A percentile compares a stretch with the other conserved stretches of the same genome.
Evolutionary conservation across 1,140 invertebrate species (phyloP).

Genomic region (Neodiprion fabricii): DNA sequence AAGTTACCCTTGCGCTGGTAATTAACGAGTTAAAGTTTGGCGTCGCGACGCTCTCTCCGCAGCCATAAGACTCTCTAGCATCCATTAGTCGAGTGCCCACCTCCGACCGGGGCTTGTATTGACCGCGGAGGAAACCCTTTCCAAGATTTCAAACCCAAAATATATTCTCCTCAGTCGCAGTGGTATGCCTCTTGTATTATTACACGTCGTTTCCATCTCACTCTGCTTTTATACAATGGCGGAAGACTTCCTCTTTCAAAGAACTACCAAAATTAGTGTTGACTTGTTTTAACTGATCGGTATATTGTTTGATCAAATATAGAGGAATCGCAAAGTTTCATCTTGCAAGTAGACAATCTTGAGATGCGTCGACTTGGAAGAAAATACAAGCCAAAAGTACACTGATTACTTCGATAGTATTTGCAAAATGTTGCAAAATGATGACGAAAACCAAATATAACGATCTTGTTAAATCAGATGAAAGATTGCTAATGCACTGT

Average conservation of each 20-base stretch:
- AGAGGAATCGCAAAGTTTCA: neutral
- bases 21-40: conserved; percentile 65
- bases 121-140: conserved; percentile 57
- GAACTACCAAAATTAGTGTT: neutral
- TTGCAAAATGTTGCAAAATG: neutral
- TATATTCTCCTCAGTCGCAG: neutral
- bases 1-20: conserved; percentile 62
- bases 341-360: too few species aligned
- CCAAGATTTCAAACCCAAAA: conserved; percentile 24
- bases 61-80: conserved; percentile 54
- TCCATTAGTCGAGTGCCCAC: conserved; percentile 62
- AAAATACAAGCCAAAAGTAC: neutral
- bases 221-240: conserved; percentile 9
- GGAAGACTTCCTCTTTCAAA: conserved; percentile 14
- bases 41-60: conserved; percentile 49
- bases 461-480: too few species aligned
- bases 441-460: neutral
- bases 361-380: too few species aligned
- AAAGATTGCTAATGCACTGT: too few species aligned
- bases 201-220: conserved; percentile 1
- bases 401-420: neutral
- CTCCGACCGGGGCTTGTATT: conserved; percentile 57
- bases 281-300: neutral
- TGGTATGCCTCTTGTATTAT: neutral
- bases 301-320: neutral